These are phyloP conservation scores for Axis porcinus DNA, from an alignment of 2,113 vertebrate genomes.

Conservation along the genomic window DNA sequence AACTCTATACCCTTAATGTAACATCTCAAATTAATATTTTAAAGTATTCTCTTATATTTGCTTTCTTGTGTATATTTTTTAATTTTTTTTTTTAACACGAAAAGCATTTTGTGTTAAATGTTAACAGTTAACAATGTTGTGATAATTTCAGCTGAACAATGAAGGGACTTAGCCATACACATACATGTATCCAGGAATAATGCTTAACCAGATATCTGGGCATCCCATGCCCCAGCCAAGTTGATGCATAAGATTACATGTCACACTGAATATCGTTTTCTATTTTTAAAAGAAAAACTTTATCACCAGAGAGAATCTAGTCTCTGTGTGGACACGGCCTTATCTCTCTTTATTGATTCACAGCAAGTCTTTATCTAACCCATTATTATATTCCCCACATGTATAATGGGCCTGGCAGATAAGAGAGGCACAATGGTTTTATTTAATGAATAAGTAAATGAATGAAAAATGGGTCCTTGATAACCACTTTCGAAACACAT, in stretches of 20 bases:
- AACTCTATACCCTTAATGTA: background rate
- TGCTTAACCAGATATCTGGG: background rate
- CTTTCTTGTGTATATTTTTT: background rate
- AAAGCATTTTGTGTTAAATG: background rate
- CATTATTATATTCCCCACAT: background rate
- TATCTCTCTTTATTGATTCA: background rate
- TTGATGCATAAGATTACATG: too few relatives aligned
- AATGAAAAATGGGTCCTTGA: background rate
- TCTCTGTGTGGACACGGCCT: background rate
- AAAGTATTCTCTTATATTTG: background rate
- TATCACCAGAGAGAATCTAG: background rate
- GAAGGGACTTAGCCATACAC: background rate
- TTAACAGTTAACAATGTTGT: background rate
- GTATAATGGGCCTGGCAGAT: background rate
- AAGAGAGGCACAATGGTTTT: background rate
- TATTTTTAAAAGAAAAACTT: background rate
- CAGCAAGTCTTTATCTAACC: background rate
- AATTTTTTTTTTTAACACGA: background rate
- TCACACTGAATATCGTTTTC: background rate
- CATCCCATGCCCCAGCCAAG: background rate
- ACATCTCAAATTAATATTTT: conserved; percentile 1
- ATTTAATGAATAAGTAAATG: background rate
- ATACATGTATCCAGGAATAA: background rate
- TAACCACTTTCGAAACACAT: background rate
- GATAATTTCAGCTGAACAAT: background rate